Conservation (phyloP, 2,113 vertebrate species). For the Grammomys dolichurus region DNA sequence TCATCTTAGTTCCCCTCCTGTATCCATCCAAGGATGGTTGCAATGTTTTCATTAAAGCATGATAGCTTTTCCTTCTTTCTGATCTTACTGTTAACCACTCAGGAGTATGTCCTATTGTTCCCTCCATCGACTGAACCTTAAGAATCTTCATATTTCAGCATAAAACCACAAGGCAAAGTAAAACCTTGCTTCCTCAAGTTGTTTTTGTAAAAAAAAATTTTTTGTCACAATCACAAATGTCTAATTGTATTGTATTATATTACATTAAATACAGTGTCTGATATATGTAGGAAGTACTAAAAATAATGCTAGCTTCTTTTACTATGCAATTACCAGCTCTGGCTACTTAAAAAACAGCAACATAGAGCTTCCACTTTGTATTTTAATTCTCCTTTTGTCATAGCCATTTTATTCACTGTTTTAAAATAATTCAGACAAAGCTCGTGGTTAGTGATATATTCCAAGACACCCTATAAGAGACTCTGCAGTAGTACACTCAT, state of each 20-base stretch:
- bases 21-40: not conserved
- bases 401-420: not conserved
- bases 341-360: not conserved
- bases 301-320: not conserved
- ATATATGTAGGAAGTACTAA: not conserved
- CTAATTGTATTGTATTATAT: not conserved
- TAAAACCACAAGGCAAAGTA: not conserved
- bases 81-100: not conserved
- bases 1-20: not conserved
- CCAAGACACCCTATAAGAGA: not conserved
- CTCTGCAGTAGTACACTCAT: not conserved
- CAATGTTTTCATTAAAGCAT: not conserved
- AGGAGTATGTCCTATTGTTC: not conserved
- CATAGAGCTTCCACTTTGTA: not conserved
- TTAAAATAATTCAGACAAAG: conserved; percentile 24
- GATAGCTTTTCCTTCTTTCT: not conserved
- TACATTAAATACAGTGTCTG: not conserved
- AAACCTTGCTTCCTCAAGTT: not conserved
- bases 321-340: not conserved
- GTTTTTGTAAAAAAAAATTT: not conserved
- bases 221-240: not conserved
- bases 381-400: not conserved
- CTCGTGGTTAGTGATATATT: not conserved
- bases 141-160: not conserved
- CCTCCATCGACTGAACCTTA: not conserved